phyloP scores from a whole-genome alignment of 2,888 invertebrate species.

The Vannuccia rotundouncinata region DNA sequence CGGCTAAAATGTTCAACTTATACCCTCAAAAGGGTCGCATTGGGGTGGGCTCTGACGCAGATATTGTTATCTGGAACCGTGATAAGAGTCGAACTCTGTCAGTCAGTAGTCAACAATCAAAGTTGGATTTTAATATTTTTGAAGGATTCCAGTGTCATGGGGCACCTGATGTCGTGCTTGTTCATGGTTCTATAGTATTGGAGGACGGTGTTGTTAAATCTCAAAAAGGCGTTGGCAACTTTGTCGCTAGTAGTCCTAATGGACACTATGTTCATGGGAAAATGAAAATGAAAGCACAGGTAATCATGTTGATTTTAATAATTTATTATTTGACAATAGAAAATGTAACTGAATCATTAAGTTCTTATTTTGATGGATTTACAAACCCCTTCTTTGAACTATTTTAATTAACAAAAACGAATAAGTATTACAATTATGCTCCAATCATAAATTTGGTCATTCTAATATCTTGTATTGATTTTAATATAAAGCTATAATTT shows the following conservation, averaged over 20 bases:
- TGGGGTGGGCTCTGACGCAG: constrained; percentile 81
- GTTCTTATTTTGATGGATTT: too few relatives aligned
- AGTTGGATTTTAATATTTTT: constrained; percentile 86
- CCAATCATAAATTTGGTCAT: too few relatives aligned
- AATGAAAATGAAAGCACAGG: constrained; percentile 59
- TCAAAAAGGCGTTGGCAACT: constrained; percentile 76
- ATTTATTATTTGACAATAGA: too few relatives aligned
- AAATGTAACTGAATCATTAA: too few relatives aligned
- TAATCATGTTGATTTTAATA: too few relatives aligned
- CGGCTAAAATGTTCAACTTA: constrained; percentile 41
- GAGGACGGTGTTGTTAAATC: constrained; percentile 68
- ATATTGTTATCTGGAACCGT: constrained; percentile 87
- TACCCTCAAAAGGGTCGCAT: constrained; percentile 65
- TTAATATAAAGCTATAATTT: too few relatives aligned
- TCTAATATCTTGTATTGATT: too few relatives aligned
- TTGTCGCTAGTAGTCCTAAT: constrained; percentile 68
- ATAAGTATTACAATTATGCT: too few relatives aligned
- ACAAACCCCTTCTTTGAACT: too few relatives aligned
- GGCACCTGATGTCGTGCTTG: constrained; percentile 79
- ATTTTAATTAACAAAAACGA: too few relatives aligned
- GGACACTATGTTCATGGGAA: constrained; percentile 67
- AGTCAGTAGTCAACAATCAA: constrained; percentile 77
- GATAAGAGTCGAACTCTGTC: constrained; percentile 71
- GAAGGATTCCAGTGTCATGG: constrained; percentile 84
- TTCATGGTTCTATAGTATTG: constrained; percentile 76